These are phyloP conservation scores for Pachypanchax playfairii DNA, from an alignment of 2,113 vertebrate genomes.

Conservation along the genomic window DNA sequence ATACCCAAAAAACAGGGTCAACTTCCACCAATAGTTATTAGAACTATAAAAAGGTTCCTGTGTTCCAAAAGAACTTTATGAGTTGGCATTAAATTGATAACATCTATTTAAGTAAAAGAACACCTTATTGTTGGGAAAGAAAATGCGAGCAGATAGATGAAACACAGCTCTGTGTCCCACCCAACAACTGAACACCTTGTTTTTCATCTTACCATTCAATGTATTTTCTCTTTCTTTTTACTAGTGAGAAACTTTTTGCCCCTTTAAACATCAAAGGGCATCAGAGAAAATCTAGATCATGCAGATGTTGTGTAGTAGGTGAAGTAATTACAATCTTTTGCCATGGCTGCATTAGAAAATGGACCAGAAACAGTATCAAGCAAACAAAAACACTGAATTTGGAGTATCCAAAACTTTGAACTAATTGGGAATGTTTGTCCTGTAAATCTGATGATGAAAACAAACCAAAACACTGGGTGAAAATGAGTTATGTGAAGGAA, in stretches of 20 bases:
- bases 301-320: neutral
- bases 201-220: slow-evolving; percentile 58
- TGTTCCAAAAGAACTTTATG: neutral
- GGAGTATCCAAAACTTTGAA: slow-evolving; percentile 1
- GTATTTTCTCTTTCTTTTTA: slow-evolving; percentile 48
- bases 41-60: neutral
- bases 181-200: slow-evolving; percentile 20
- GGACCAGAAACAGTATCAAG: neutral
- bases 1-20: neutral
- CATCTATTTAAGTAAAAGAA: slow-evolving; percentile 47
- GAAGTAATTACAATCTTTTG: no score
- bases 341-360: no score
- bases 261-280: slow-evolving; percentile 6
- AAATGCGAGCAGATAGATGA: slow-evolving; percentile 49
- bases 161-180: slow-evolving; percentile 32
- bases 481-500: slow-evolving; percentile 24
- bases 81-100: slow-evolving; percentile 43
- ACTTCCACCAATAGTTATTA: neutral
- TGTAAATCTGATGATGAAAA: slow-evolving; percentile 2
- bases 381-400: neutral
- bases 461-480: slow-evolving; percentile 12
- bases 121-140: slow-evolving; percentile 53
- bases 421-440: neutral
- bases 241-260: slow-evolving; percentile 18
- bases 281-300: neutral